Conservation (phyloP, 2,888 invertebrate species). For the Oligia fasciuncula region DNA sequence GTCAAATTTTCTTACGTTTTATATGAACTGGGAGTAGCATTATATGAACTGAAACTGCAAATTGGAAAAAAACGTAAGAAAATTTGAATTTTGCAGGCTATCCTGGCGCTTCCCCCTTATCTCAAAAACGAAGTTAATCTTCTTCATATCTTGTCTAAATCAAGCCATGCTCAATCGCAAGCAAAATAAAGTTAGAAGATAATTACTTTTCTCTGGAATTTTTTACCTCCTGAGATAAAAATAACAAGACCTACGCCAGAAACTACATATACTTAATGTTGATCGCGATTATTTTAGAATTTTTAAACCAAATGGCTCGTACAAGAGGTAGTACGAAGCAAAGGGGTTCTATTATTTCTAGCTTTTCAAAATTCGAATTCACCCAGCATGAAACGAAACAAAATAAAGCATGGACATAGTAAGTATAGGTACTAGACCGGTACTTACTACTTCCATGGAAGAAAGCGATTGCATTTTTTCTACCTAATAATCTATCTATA, state of each 20-base stretch:
- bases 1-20: too few species aligned
- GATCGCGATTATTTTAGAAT: neutral
- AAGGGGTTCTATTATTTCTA: neutral
- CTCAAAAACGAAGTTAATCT: neutral
- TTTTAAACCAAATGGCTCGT: neutral
- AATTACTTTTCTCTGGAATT: neutral
- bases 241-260: neutral
- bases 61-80: too few species aligned
- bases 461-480: neutral
- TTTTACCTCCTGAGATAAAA: neutral
- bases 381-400: neutral
- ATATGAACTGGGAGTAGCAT: too few species aligned
- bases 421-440: neutral
- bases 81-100: too few species aligned
- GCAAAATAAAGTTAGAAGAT: neutral
- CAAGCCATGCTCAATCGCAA: neutral
- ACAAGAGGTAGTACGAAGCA: neutral
- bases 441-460: neutral
- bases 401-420: slow-evolving; percentile 6
- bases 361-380: neutral
- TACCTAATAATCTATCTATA: neutral
- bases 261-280: neutral
- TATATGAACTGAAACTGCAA: too few species aligned
- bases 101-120: too few species aligned
- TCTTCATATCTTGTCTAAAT: neutral